phyloP scores from a whole-genome alignment of 2,797 vertebrate species.

The Anas acuta region DNA sequence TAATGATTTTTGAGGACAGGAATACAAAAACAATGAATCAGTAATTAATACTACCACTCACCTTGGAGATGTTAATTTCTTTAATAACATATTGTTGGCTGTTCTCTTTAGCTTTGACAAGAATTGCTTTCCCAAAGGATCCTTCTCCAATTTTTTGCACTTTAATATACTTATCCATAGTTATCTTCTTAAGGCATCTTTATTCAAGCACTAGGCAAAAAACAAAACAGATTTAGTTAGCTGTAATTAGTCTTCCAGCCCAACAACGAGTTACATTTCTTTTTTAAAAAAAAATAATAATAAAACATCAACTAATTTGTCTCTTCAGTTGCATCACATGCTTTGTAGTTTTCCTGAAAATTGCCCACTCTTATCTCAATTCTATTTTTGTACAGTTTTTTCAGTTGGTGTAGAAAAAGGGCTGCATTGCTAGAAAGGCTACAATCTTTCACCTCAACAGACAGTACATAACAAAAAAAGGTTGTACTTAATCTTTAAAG shows the following conservation, averaged over 20 bases:
- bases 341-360: background rate
- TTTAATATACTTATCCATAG: slow-evolving; percentile 95
- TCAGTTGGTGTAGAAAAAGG: background rate
- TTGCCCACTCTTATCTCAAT: background rate
- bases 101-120: slow-evolving; percentile 92
- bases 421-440: background rate
- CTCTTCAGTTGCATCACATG: background rate
- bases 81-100: slow-evolving; percentile 95
- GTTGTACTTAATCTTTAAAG: background rate
- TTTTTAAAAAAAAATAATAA: background rate
- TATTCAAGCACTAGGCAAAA: slow-evolving; percentile 45
- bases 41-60: slow-evolving; percentile 71
- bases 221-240: background rate
- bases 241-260: background rate
- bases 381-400: background rate
- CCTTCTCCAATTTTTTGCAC: slow-evolving; percentile 96
- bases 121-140: slow-evolving; percentile 96
- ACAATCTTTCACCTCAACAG: background rate
- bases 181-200: slow-evolving; percentile 78
- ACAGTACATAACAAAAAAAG: background rate
- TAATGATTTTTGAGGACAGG: slow-evolving; percentile 17
- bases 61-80: slow-evolving; percentile 95
- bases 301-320: background rate
- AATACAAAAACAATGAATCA: background rate
- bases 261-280: background rate